A percentile compares a stretch with the other conserved stretches of the same genome.
Evolutionary conservation across 2,888 invertebrate species (phyloP).

Genomic region (Rapana venosa): DNA sequence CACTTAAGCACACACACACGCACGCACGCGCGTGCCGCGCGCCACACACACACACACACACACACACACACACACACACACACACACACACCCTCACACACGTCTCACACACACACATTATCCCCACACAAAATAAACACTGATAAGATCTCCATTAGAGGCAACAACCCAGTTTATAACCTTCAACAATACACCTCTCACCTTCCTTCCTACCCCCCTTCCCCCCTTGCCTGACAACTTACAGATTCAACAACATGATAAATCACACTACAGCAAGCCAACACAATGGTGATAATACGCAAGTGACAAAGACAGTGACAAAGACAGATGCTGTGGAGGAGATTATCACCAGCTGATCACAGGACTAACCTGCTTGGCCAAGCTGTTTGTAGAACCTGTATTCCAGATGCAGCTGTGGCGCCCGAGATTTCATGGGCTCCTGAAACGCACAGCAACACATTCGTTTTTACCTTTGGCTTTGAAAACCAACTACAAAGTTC

Average conservation of each 20-base stretch:
- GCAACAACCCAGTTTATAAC: background rate
- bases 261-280: background rate
- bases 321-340: background rate
- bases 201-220: background rate
- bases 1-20: too few relatives aligned
- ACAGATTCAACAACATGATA: too few relatives aligned
- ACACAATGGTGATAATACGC: background rate
- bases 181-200: background rate
- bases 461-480: background rate
- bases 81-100: too few relatives aligned
- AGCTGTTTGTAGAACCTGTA: conserved; percentile 99
- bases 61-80: too few relatives aligned
- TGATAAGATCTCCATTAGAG: too few relatives aligned
- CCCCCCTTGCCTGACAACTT: background rate
- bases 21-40: too few relatives aligned
- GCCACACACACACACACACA: too few relatives aligned
- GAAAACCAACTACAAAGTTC: background rate
- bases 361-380: conserved; percentile 85
- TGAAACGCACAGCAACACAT: conserved; percentile 63
- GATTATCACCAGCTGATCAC: background rate
- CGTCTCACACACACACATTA: too few relatives aligned
- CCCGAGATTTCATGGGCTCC: conserved; percentile 99
- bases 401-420: conserved; percentile 99
- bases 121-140: too few relatives aligned
- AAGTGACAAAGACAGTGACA: background rate